Evolutionary conservation across 1,140 invertebrate species (phyloP).

Genomic region (Cecropterus lyciades): DNA sequence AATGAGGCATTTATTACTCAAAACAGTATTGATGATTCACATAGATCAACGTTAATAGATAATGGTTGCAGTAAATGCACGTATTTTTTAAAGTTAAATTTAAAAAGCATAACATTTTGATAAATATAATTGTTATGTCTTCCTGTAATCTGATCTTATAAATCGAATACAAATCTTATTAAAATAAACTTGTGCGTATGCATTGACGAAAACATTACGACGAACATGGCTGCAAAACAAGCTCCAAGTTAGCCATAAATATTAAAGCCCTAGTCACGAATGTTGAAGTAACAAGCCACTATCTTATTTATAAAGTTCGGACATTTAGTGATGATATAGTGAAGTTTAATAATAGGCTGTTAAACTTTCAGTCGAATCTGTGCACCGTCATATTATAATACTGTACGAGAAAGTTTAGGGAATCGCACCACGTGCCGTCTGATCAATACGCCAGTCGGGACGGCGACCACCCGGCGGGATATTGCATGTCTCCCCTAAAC

Average conservation of each 20-base stretch:
- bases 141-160: too few species aligned
- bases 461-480: conserved; percentile 64
- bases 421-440: conserved; percentile 66
- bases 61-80: too few species aligned
- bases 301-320: conserved; percentile 16
- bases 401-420: conserved; percentile 42
- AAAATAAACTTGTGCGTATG: not conserved
- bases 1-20: not conserved
- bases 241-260: conserved; percentile 6
- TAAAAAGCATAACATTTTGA: not conserved
- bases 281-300: conserved; percentile 4
- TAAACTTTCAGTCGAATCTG: conserved; percentile 17
- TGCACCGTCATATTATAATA: conserved; percentile 7
- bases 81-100: too few species aligned
- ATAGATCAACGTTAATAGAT: not conserved
- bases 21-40: not conserved
- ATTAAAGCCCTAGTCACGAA: not conserved
- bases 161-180: too few species aligned
- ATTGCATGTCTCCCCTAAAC: conserved; percentile 69
- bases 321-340: conserved; percentile 2
- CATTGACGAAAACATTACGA: not conserved
- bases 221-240: not conserved
- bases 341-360: conserved; percentile 7
- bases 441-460: conserved; percentile 78
- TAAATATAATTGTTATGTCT: not conserved